Conservation (phyloP, 2,888 invertebrate genomes). For the Nomada goodeniana region DNA sequence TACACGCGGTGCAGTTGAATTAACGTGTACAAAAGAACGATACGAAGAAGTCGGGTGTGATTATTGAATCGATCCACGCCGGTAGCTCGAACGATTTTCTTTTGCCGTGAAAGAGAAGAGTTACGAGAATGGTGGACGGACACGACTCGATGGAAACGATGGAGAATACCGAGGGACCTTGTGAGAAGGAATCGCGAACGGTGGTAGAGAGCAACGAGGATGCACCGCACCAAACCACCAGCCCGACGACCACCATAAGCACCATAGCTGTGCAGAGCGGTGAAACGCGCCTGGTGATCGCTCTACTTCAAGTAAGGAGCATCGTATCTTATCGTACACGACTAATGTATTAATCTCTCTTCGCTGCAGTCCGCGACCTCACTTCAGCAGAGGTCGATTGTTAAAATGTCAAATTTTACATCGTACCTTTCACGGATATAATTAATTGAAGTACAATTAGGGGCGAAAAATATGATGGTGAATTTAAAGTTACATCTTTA, state of each 20-base stretch:
- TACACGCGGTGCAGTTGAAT: background rate
- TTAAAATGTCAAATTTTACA: background rate
- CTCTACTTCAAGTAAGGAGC: conserved; percentile 92
- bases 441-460: too few relatives aligned
- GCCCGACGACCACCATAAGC: conserved; percentile 92
- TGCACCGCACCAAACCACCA: conserved; percentile 63
- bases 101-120: conserved; percentile 51
- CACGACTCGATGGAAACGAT: conserved; percentile 73
- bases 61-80: conserved; percentile 53
- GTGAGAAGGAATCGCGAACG: conserved; percentile 57
- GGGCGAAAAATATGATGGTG: too few relatives aligned
- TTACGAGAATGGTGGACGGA: conserved; percentile 76
- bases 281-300: conserved; percentile 93
- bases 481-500: too few relatives aligned
- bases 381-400: background rate
- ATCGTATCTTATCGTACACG: conserved; percentile 36
- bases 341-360: conserved; percentile 25
- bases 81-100: conserved; percentile 45
- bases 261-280: conserved; percentile 96
- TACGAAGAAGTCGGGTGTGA: background rate
- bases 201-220: conserved; percentile 61
- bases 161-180: conserved; percentile 60
- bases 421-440: too few relatives aligned
- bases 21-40: background rate
- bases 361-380: too few relatives aligned